phyloP scores from a whole-genome alignment of 2,888 invertebrate genomes.

The Oscheius onirici region DNA sequence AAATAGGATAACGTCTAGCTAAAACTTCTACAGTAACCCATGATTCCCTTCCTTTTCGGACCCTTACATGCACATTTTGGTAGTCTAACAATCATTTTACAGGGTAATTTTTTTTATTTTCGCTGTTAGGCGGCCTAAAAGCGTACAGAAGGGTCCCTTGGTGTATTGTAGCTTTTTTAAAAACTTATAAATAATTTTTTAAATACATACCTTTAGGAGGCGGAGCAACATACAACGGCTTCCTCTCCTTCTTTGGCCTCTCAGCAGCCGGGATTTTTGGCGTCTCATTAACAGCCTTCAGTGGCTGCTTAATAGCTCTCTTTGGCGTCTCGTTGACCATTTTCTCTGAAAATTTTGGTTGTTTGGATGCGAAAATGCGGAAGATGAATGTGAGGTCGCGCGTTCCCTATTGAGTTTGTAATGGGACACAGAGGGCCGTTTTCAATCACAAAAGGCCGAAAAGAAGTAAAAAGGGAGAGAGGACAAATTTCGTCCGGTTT shows the following conservation, averaged over 20 bases:
- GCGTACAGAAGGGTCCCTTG: no score
- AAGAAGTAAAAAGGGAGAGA: no score
- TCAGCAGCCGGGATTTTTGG: slow-evolving; percentile 41
- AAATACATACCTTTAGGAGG: slow-evolving; percentile 44
- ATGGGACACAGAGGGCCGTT: no score
- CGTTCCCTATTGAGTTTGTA: not conserved
- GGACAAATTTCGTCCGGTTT: no score
- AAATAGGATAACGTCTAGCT: not conserved
- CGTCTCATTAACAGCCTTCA: slow-evolving; percentile 41
- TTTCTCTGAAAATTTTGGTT: slow-evolving; percentile 31
- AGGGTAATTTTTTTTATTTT: no score
- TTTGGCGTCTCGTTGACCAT: slow-evolving; percentile 33
- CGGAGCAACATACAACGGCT: slow-evolving; percentile 53
- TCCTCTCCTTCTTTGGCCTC: slow-evolving; percentile 47
- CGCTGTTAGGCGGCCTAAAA: no score
- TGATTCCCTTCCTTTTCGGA: no score
- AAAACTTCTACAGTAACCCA: no score
- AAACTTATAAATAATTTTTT: no score
- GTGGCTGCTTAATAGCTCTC: slow-evolving; percentile 36
- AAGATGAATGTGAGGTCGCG: not conserved
- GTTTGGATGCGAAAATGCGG: not conserved
- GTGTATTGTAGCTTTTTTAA: no score
- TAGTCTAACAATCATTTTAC: no score
- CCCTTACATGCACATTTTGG: no score
- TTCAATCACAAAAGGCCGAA: not conserved